Base-by-base conservation (phyloP, 2,797 vertebrate genomes). In the Eulemur coronatus region DNA sequence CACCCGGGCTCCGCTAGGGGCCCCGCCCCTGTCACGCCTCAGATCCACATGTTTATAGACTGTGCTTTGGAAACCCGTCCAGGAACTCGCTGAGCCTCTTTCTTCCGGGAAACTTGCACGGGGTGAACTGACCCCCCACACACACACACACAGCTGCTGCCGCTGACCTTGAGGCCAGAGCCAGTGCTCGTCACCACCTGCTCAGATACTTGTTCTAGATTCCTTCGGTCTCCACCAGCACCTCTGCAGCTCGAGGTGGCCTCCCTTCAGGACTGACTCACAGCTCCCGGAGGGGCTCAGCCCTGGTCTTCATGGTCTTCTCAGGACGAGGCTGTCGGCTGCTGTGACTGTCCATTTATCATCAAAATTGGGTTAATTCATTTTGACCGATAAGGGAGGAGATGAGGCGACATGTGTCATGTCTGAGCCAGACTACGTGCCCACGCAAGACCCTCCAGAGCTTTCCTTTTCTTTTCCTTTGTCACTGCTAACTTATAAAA, bases 1-100 rank as follows among this genome's bases (percentile, higher is more conserved):
- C 1, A 1, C 2, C 26, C 18, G 14, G 18, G 59, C 20, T 41
- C 65, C 57, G 55, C 3, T 7, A 7, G 4, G 3, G 18, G 1
- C 6, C 11, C 33, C 41, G 14, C 5, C 48, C 30, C 3, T 24
- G 13, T 20, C 5, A 12, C 63, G 20, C 15, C 9, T 33, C 26
- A n/a, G 22, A 81, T 57, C 28, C 38, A 15, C 35, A 46, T 26
- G 8, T 7, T 92, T 48, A 72, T 30, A 2, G 11, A 43, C 33
- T 38, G 50, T 15, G 22, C 46, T 72, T 85, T 35, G 22, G 26
- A 52, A 94, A 65, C 4, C 14, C n/a, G 24, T 57, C 22, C 38
- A 85, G 6, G 33, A 96, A 17, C 79, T 55, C 28, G 22, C n/a
- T 24, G 41, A 86, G 43, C 3, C 13, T 55, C 38, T 28, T 61